These are phyloP conservation scores for Chaetops frenatus DNA, from an alignment of 2,113 vertebrate genomes.

Conservation along the genomic window DNA sequence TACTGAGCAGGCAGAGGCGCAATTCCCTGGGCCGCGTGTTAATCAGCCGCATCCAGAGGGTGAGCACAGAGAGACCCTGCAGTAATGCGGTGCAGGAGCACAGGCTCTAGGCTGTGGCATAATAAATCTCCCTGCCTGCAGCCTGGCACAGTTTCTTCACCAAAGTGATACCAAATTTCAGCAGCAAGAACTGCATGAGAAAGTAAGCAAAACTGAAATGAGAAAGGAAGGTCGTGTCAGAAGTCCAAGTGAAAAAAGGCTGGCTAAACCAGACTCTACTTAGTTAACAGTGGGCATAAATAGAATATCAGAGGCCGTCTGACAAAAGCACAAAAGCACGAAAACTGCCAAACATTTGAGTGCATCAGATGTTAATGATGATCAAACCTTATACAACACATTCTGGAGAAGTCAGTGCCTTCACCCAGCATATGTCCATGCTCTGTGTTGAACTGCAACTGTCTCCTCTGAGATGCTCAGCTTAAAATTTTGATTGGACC, in stretches of 20 bases:
- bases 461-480: background rate
- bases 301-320: background rate
- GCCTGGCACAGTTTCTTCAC: background rate
- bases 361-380: constrained; percentile 5
- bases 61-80: constrained; percentile 20
- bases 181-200: background rate
- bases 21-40: background rate
- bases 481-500: background rate
- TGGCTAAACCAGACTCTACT: background rate
- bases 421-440: background rate
- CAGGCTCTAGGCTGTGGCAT: background rate
- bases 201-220: background rate
- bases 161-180: background rate
- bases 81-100: background rate
- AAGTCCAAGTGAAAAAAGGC: background rate
- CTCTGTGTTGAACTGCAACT: background rate
- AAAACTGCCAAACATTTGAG: background rate
- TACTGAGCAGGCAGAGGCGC: constrained; percentile 38
- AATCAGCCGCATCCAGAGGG: constrained; percentile 31
- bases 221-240: background rate
- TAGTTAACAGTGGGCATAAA: background rate
- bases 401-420: background rate
- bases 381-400: background rate
- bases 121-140: background rate
- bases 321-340: background rate